Evolutionary conservation across 2,797 vertebrate genomes (phyloP).

Genomic region (Microctenopoma stevenorrisi): DNA sequence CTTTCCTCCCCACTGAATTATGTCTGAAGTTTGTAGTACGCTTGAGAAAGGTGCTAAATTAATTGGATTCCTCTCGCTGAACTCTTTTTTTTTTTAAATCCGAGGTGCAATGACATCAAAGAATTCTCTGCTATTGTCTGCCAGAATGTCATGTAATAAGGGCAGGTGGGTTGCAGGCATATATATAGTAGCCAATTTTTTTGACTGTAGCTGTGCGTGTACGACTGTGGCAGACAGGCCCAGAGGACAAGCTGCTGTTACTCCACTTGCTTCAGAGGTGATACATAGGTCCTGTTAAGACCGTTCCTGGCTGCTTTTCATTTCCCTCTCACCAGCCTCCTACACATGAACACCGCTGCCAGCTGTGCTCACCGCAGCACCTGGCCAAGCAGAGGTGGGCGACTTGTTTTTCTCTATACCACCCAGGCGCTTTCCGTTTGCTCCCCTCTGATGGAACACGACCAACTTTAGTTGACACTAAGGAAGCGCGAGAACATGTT

Average conservation of each 20-base stretch:
- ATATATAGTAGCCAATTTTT: constrained; percentile 43
- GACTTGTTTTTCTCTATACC: background rate
- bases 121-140: constrained; percentile 30
- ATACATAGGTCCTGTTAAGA: constrained; percentile 25
- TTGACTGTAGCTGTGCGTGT: constrained; percentile 26
- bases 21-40: constrained; percentile 58
- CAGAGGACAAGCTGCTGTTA: constrained; percentile 36
- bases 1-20: constrained; percentile 53
- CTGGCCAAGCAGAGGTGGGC: constrained; percentile 24
- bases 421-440: constrained; percentile 4
- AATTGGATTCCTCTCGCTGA: constrained; percentile 64
- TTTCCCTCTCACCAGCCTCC: constrained; percentile 41
- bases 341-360: constrained; percentile 23
- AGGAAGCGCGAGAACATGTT: constrained; percentile 36
- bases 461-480: constrained; percentile 27
- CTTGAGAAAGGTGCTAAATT: constrained; percentile 62
- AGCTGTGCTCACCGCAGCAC: constrained; percentile 23
- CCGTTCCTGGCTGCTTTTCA: constrained; percentile 33
- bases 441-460: constrained; percentile 30
- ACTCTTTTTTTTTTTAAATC: constrained; percentile 51
- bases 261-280: constrained; percentile 20
- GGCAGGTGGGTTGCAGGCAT: constrained; percentile 25
- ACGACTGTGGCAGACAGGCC: constrained; percentile 8
- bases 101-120: constrained; percentile 59
- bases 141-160: constrained; percentile 5